phyloP scores from a whole-genome alignment of 2,888 invertebrate species.

The Spisula subtruncata region DNA sequence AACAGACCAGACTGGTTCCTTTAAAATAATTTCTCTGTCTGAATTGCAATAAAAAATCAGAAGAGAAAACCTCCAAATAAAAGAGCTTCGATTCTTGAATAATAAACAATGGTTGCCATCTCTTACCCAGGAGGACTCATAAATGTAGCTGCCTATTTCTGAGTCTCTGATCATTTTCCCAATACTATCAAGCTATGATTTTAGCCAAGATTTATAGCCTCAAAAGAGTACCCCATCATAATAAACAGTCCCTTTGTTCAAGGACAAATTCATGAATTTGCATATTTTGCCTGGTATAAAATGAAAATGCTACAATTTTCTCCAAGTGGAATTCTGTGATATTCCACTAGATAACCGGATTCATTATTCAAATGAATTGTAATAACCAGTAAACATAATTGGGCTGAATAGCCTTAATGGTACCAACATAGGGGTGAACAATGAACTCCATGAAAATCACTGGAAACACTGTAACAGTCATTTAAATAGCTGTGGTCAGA shows the following conservation, averaged over 20 bases:
- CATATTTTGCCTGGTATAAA: slow-evolving; percentile 16
- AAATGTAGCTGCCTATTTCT: neutral
- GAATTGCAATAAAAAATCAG: slow-evolving; percentile 14
- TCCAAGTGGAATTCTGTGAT: neutral
- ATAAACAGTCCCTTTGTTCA: neutral
- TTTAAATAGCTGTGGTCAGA: too few species aligned
- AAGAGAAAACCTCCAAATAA: neutral
- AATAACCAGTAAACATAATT: neutral
- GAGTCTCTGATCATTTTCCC: neutral
- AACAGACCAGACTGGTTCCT: neutral
- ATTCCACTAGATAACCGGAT: neutral
- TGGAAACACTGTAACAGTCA: too few species aligned
- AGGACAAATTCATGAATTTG: slow-evolving; percentile 23
- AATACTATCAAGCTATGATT: slow-evolving; percentile 5
- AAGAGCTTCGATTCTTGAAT: neutral
- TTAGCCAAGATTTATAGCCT: neutral
- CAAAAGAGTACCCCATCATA: neutral
- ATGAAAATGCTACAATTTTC: slow-evolving; percentile 8
- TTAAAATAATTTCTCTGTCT: slow-evolving; percentile 8
- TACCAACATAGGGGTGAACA: neutral
- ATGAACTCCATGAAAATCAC: too few species aligned
- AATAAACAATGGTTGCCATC: slow-evolving; percentile 13
- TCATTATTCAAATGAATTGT: slow-evolving; percentile 24
- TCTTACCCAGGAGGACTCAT: neutral
- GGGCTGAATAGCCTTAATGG: neutral